Base-by-base conservation (phyloP, 1,140 invertebrate species). In the Drosophila eugracilis region DNA sequence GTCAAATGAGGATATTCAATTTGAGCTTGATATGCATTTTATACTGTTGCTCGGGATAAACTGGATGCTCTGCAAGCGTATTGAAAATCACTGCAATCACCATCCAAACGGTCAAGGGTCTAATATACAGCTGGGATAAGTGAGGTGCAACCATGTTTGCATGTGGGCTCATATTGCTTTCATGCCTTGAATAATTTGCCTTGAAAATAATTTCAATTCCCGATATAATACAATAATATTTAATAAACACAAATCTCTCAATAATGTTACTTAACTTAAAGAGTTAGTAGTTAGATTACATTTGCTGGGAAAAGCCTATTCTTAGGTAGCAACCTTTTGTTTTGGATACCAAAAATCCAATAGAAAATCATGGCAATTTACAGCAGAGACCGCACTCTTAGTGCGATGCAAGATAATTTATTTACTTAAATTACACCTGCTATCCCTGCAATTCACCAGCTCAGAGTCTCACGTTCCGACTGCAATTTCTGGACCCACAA, bases 1-100 rank as follows among this genome's bases (percentile, higher is more conserved):
- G 50, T 78, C 75, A 66, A 78, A 84, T 67, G 63, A 67, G 76
- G 72, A 74, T 81, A 81, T 86, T 86, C 81, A 85, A 85, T 80
- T 80, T 70, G 21, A 74, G 65, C 72, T 77, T 79, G 44, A 80
- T 86, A 69, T 76, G 60, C 76, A 73, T 81, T 81, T 76, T 59
- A 59, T 77, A 24, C 57, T 53, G 30, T 55, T 55, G 39, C 67
- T 36, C n/a, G 24, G 32, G 14, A 30, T n/a, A 12, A 57, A 21
- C 50, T 19, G 57, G 17, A 28, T 22, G 41, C 60, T 65, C 60
- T 62, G 47, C 30, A 48, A 42, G 60, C 55, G 37, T 71, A 78
- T 83, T 78, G 75, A 32, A 78, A 84, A 83, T 83, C 79, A 84
- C 34, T 37, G 39, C 15, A 28, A n/a, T 17, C 26, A 39, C 37